A percentile compares a stretch with the other conserved stretches of the same genome.
These are phyloP conservation scores for Idris sp. DNA, from an alignment of 1,140 invertebrate genomes.

Conservation along the genomic window DNA sequence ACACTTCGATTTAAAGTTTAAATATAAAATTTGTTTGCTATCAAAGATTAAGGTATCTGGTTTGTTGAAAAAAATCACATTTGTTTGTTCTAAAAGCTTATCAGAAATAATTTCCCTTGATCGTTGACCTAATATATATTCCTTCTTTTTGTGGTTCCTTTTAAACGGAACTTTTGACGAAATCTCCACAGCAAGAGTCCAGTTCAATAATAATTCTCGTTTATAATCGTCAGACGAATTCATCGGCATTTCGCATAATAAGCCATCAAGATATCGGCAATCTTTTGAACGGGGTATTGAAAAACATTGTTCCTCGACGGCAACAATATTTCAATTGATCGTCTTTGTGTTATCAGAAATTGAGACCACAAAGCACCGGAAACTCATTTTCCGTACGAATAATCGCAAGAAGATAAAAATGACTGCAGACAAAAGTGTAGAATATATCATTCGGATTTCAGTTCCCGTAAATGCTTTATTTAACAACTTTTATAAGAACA, in stretches of 20 bases:
- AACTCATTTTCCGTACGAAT: conserved; percentile 34
- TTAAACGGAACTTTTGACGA: conserved; percentile 27
- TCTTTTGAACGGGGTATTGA: conserved; percentile 39
- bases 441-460: conserved; percentile 17
- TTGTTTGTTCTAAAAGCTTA: conserved; percentile 30
- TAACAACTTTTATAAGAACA: conserved; percentile 29
- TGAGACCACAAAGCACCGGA: conserved; percentile 26
- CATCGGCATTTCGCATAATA: conserved; percentile 43
- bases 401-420: conserved; percentile 20
- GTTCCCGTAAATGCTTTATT: conserved; percentile 19
- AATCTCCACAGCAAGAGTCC: conserved; percentile 8
- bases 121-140: conserved; percentile 31
- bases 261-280: conserved; percentile 31
- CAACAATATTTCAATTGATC: conserved; percentile 42
- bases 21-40: conserved; percentile 8
- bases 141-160: conserved; percentile 25
- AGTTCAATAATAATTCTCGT: conserved; percentile 15
- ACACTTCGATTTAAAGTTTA: too few species aligned
- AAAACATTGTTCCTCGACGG: conserved; percentile 42
- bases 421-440: conserved; percentile 14
- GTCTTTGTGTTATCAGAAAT: conserved; percentile 46
- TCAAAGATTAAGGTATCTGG: conserved; percentile 20
- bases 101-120: conserved; percentile 23
- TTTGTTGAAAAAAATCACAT: conserved; percentile 1
- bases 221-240: conserved; percentile 38